Base-by-base conservation (phyloP, 1,140 invertebrate genomes). In the Watersipora subatra region DNA sequence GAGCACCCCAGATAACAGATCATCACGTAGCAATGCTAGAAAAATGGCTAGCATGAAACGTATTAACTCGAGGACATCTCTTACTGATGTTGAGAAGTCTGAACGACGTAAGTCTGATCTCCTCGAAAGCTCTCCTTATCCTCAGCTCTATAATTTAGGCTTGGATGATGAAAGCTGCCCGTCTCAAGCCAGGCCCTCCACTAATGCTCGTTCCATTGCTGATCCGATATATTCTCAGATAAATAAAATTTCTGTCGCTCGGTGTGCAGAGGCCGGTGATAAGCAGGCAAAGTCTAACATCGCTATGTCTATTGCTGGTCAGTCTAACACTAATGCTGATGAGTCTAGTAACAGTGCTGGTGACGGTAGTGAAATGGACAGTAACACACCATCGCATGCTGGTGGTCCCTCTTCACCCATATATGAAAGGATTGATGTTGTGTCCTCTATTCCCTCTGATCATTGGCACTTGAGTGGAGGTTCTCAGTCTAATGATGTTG, bases 401-500 rank as follows among this genome's bases (percentile, higher is more conserved):
- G 30, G 24, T 63, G 62, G 24, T n/a, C 24, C 28, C n/a, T 28
- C 26, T 7, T 56, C 27, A 15, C 55, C 25, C 29, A 63, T 64
- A 28, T 56, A 19, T 64, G 3, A 64, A 26, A 64, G 29, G 26
- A 57, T 58, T 26, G 22, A 28, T 20, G 24, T 20, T 26, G 63
- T 62, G 64, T 68, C 61, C 25, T 27, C 24, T 22, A 28, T 27
- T 62, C 25, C 66, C 69, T 56, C 68, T 69, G 61, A 68, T 26
- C 72, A 69, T 2, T 73, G 71, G 69, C 71, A 72, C 62, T 20
- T 64, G 46, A 22, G 24, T 20, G 30, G 27, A 58, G 24, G n/a
- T n/a, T n/a, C n/a, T n/a, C n/a, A n/a, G n/a, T n/a, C n/a, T n/a
- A n/a, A n/a, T n/a, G n/a, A n/a, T n/a, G n/a, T n/a, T n/a, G n/a